Percentiles rank a stretch among this genome's conserved stretches.
Conservation (phyloP, 2,797 vertebrate species). For the Anableps anableps region DNA sequence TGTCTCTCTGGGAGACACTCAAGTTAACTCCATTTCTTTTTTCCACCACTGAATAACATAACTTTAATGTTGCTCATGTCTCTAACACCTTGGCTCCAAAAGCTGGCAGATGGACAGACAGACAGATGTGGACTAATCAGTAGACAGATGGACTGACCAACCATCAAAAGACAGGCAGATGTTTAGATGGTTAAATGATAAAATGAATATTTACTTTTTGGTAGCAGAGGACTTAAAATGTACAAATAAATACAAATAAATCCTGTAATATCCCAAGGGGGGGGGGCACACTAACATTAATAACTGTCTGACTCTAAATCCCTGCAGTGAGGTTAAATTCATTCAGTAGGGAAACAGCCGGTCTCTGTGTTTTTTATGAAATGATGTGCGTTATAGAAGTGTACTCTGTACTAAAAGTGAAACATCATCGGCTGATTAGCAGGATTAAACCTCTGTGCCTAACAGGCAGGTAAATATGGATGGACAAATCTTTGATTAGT, state of each 20-base stretch:
- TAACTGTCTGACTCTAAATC: not conserved
- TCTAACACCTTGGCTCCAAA: slow-evolving; percentile 43
- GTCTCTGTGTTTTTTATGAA: not conserved
- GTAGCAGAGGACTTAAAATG: slow-evolving; percentile 31
- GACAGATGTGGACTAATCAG: slow-evolving; percentile 70
- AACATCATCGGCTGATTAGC: not conserved
- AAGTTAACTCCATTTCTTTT: not conserved
- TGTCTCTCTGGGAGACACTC: too few relatives aligned
- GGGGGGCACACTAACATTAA: slow-evolving; percentile 13
- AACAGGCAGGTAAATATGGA: not conserved
- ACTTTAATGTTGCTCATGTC: slow-evolving; percentile 28
- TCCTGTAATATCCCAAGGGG: slow-evolving; percentile 17
- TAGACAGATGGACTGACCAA: slow-evolving; percentile 71
- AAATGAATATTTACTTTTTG: slow-evolving; percentile 45
- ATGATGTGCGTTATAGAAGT: not conserved
- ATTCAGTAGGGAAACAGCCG: slow-evolving; percentile 4
- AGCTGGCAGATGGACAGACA: slow-evolving; percentile 64
- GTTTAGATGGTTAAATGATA: slow-evolving; percentile 47
- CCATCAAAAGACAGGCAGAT: slow-evolving; percentile 62
- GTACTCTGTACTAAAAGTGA: not conserved
- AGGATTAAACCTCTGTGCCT: not conserved
- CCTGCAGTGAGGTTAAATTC: slow-evolving; percentile 10
- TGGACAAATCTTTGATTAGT: not conserved
- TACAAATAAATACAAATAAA: slow-evolving; percentile 37
- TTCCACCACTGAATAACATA: slow-evolving; percentile 2